Evolutionary conservation across 2,888 invertebrate genomes (phyloP), one percentile per base, ranked within the genome.

Genomic region (Lycophotia porphyrea): DNA sequence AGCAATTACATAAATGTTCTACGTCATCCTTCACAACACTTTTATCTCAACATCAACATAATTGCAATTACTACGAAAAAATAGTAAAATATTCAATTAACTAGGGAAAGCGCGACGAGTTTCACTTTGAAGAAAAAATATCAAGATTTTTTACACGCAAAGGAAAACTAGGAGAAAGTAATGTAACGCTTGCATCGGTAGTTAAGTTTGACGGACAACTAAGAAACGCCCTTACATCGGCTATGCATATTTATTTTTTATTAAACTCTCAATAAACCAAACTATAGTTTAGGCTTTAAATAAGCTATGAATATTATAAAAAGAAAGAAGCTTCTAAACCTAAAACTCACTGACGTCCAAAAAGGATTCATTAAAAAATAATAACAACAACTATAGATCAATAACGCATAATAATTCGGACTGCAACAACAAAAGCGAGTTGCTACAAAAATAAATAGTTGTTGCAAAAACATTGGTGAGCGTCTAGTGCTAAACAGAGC

Each of bases 111-210:
- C 95, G 93, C 91, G 89, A 90, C 91, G 91, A 92, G 93, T 94
- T 94, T 94, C 94, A 94, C 94, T 93, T 91, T 91, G 93, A 93
- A 93, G 94, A 94, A 94, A 93, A 90, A 90, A 90, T 92, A 94
- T 95, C 95, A 95, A 95, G 95, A 95, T 95, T 95, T 96, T 95
- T 95, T 94, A 95, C 96, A 95, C 96, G 95, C 96, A 92, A 94
- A 94, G 93, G 93, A 94, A 95, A 94, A 91, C 91, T 89, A 81
- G 90, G 93, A 93, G 94, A 94, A 94, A 94, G 94, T 94, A 94
- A 94, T 94, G 94, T 94, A 87, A 89, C 84, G 84, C 80, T 84
- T 78, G 82, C 77, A 77, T 75, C 76, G 44, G 80, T 77, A 69
- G 68, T 71, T 82, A 69, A 71, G 74, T 68, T 75, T 78, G 82